Evolutionary conservation across 2,797 vertebrate species (phyloP).

Genomic region (Bovichtus diacanthus): DNA sequence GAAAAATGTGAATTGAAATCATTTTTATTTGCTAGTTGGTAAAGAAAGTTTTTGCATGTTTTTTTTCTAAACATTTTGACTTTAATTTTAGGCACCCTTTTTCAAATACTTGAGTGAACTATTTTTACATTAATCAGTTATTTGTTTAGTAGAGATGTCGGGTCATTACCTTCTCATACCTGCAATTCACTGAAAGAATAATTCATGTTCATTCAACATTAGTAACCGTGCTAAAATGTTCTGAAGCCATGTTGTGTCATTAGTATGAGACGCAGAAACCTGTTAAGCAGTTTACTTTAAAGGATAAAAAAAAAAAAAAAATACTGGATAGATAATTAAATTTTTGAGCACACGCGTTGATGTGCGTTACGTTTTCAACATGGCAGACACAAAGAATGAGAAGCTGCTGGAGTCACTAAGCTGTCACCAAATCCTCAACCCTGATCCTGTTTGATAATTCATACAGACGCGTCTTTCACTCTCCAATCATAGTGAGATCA

Average conservation of each 20-base stretch:
- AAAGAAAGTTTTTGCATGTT: conserved; percentile 55
- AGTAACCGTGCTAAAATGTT: conserved; percentile 35
- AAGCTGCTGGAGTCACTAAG: conserved; percentile 13
- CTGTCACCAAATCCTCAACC: background rate
- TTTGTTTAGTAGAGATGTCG: conserved; percentile 28
- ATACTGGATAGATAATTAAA: conserved; percentile 28
- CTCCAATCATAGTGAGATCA: background rate
- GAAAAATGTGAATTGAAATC: conserved; percentile 29
- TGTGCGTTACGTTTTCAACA: background rate
- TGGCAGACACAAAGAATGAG: background rate
- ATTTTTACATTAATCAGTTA: conserved; percentile 12
- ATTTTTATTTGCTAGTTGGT: conserved; percentile 39
- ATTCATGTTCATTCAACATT: conserved; percentile 3
- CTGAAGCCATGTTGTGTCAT: conserved; percentile 23
- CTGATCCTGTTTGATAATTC: conserved; percentile 12
- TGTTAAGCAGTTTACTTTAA: conserved; percentile 13
- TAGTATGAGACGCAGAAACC: conserved; percentile 11
- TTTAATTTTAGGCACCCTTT: conserved; percentile 38
- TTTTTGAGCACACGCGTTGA: conserved; percentile 13
- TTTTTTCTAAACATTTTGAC: conserved; percentile 35
- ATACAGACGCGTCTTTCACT: background rate
- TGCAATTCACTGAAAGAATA: background rate
- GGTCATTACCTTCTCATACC: background rate
- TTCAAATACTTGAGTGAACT: conserved; percentile 19
- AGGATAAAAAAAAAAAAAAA: background rate